Base-by-base conservation (phyloP, 2,888 invertebrate species). In the Anarsia innoxiella region DNA sequence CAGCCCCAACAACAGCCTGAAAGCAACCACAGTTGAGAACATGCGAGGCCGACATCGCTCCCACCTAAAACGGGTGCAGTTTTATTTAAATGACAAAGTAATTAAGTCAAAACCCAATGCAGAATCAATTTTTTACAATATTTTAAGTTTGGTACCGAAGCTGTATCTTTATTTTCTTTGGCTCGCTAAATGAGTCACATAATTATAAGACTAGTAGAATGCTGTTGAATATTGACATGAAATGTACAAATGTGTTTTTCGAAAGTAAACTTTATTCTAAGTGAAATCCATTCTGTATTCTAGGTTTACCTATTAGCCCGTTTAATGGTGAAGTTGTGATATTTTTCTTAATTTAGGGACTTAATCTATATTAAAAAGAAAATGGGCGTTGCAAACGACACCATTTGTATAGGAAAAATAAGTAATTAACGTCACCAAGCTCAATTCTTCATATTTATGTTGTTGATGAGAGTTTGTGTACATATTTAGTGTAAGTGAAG, bases 71-170 rank as follows among this genome's bases (percentile, higher is more conserved):
- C 76, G 80, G 83, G 83, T 82, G 83, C 80, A 80, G 62, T 78
- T 82, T 64, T 79, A 72, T 83, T 83, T 83, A 82, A 83, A 84
- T 84, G 84, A 85, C 84, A 84, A 82, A 82, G 78, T 78, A 78
- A 76, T 75, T 70, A 73, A 73, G 72, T 79, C 70, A 52, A 79
- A 19, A 79, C 78, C 69, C 72, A 79, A 78, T 75, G 76, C 76
- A 79, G 72, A 77, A 72, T 66, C 56, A 71, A 66, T 67, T 76
- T 72, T 55, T 73, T 73, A 76, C 69, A 74, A 56, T 73, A 60
- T 73, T n/a, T 78, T 79, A 73, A 71, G 76, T 80, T 76, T 55
- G 77, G 65, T 79, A 80, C 82, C 66, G 67, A 70, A 66, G 69
- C 64, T 68, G 78, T 78, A 76, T 76, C 71, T 63, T 72, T 67